Evolutionary conservation across 2,113 vertebrate species (phyloP), one percentile per base, ranked within the genome.

Genomic region (Microtus ochrogaster): DNA sequence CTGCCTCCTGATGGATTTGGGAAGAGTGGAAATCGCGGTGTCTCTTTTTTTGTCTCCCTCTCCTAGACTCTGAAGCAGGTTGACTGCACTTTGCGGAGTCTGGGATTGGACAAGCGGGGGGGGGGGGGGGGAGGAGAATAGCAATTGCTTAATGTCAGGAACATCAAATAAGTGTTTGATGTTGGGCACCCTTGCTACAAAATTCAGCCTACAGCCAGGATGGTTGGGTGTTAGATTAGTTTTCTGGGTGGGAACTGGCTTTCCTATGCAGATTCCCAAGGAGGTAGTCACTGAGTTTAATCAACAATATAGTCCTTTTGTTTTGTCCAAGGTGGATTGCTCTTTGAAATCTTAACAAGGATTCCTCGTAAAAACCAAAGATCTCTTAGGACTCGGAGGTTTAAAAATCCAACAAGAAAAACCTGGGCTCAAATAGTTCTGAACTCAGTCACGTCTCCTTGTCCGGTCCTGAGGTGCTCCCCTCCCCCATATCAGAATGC

Each of bases 121-220:
- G 77, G 81, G 95, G 55, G 55, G 55, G 77, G 81, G n/a, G n/a
- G n/a, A n/a, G n/a, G n/a, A n/a, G 97, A 97, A 85, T 76, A 90
- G 85, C 49, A 93, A 92, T 96, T 97, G 94, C 95, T 98, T 97
- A 55, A 95, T 82, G 93, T 89, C 86, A 97, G 89, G 68, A 96
- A 65, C 87, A 94, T 94, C 74, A 96, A 92, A 91, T 95, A 91
- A 90, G 76, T 81, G 68, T 97, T 95, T 95, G 96, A 97, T 96
- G 92, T 88, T 81, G 92, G 95, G 26, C 11, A 47, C 36, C 87
- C 83, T 94, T 92, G 92, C 85, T 95, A 94, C 92, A 68, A 96
- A 88, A 98, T 92, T 79, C 96, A 84, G 49, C 22, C 87, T 89
- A n/a, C 95, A 0, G 0, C 66, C 2, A 0, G 30, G 77, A 90